phyloP scores from a whole-genome alignment of 2,888 invertebrate species.

The Seira ritae region DNA sequence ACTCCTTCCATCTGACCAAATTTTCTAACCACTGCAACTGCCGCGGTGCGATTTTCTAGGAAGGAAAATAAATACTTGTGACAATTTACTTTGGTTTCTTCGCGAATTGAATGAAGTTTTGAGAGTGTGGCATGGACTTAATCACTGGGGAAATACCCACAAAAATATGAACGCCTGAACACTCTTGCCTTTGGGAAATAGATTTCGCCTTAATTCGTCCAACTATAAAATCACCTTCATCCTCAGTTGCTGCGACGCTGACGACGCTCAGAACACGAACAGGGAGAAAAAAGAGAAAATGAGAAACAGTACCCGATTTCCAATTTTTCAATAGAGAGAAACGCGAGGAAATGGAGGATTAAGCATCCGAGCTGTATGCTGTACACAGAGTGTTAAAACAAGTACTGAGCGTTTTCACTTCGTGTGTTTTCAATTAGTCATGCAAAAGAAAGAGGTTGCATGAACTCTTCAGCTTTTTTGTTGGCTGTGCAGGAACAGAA shows the following conservation, averaged over 20 bases:
- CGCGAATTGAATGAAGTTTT: background rate
- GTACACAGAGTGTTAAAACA: too few species aligned
- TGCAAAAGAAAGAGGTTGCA: conserved; percentile 8
- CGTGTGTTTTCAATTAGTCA: conserved; percentile 18
- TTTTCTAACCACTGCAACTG: background rate
- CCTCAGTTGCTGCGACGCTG: too few species aligned
- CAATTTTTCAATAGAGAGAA: conserved; percentile 22
- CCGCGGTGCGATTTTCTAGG: background rate
- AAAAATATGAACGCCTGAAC: too few species aligned
- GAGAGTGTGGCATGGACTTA: background rate
- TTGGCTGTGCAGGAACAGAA: too few species aligned
- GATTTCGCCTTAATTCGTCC: background rate
- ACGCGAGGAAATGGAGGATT: background rate
- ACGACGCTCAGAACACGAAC: background rate
- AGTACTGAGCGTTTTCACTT: background rate
- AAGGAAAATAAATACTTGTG: background rate
- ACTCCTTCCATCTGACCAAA: background rate
- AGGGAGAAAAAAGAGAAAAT: conserved; percentile 36
- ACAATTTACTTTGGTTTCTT: conserved; percentile 14
- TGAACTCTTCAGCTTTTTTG: background rate
- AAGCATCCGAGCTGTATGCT: too few species aligned
- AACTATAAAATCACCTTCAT: background rate
- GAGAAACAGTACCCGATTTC: conserved; percentile 36
- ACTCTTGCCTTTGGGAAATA: too few species aligned
- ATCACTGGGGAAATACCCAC: background rate